Evolutionary conservation across 2,113 vertebrate species (phyloP).

Genomic region (Xenus cinereus): DNA sequence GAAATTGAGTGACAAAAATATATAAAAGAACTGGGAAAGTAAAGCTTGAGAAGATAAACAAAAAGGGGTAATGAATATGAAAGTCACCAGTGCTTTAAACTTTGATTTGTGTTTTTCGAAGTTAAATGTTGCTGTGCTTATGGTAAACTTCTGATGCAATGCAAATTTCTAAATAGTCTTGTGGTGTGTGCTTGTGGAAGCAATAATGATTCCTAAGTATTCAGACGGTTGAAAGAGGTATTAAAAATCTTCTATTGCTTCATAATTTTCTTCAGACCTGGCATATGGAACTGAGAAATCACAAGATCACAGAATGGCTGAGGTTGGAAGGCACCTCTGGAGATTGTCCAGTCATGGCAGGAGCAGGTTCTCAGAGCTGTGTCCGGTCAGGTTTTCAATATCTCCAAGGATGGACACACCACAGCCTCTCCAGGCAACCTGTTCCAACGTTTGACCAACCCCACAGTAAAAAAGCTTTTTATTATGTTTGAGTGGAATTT

Average conservation of each 20-base stretch:
- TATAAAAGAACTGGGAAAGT: neutral
- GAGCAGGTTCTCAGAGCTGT: neutral
- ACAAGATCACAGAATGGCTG: neutral
- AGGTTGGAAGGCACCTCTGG: neutral
- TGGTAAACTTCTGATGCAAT: neutral
- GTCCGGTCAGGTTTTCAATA: neutral
- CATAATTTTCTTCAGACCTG: neutral
- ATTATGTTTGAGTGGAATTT: neutral
- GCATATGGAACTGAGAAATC: neutral
- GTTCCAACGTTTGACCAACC: neutral
- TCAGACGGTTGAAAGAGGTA: neutral
- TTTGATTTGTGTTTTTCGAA: neutral
- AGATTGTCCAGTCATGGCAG: neutral
- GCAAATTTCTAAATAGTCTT: neutral
- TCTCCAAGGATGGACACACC: neutral
- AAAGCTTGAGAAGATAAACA: neutral
- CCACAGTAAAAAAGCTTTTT: neutral
- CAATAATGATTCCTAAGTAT: neutral
- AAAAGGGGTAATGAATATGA: neutral
- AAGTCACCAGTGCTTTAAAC: neutral
- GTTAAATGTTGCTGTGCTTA: neutral
- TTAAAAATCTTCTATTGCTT: neutral
- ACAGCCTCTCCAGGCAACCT: neutral
- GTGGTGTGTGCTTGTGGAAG: neutral
- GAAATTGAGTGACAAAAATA: neutral